A percentile compares a stretch with the other conserved stretches of the same genome.
Conservation (phyloP, 2,888 invertebrate genomes). For the Drosophila dives region DNA sequence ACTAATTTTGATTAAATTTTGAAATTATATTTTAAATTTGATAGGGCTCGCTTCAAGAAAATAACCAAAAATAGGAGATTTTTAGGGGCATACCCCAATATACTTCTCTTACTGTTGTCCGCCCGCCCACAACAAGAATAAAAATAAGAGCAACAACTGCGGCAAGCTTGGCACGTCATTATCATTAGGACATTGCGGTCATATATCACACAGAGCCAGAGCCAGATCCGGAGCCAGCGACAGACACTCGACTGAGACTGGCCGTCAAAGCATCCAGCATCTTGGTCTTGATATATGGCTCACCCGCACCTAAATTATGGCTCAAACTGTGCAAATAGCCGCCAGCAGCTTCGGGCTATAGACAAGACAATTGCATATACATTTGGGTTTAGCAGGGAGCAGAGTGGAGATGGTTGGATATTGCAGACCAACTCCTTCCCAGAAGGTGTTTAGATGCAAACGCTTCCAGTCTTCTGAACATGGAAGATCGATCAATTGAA, state of each 20-base stretch:
- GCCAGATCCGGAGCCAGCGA: constrained; percentile 2
- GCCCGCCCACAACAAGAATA: constrained; percentile 40
- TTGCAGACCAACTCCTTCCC: constrained; percentile 54
- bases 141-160: neutral
- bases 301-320: constrained; percentile 75
- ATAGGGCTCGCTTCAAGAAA: neutral
- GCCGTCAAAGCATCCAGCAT: constrained; percentile 30
- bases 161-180: constrained; percentile 64
- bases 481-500: constrained; percentile 45
- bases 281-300: constrained; percentile 59
- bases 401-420: neutral
- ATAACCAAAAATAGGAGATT: neutral
- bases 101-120: constrained; percentile 2
- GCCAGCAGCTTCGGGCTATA: constrained; percentile 73
- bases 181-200: constrained; percentile 69
- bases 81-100: neutral
- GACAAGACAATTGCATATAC: constrained; percentile 59
- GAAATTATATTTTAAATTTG: neutral
- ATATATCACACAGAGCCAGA: constrained; percentile 64
- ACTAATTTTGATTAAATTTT: neutral
- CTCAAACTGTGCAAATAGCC: constrained; percentile 73
- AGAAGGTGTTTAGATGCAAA: constrained; percentile 82
- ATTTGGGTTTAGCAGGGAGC: neutral
- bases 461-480: constrained; percentile 79
- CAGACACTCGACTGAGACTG: constrained; percentile 14